Evolutionary conservation across 92 coral and sea anemone species (phyloP).

Genomic region (Heliopora coerulea): DNA sequence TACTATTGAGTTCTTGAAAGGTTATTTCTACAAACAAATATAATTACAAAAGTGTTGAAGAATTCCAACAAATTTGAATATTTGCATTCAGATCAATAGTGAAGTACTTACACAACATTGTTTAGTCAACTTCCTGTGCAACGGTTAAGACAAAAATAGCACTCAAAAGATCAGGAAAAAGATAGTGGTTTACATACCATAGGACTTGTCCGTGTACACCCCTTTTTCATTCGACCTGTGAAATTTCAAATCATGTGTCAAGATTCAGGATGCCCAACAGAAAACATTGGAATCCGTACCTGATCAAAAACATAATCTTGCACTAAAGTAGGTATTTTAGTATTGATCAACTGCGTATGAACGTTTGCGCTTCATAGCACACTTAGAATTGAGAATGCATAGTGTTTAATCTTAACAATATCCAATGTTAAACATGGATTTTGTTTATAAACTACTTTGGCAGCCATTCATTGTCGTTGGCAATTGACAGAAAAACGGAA

Average conservation of each 20-base stretch:
- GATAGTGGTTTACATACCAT: constrained; percentile 11
- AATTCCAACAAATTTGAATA: neutral
- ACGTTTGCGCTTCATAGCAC: too few species aligned
- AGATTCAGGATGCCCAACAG: neutral
- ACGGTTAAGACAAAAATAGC: constrained; percentile 22
- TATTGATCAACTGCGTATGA: too few species aligned
- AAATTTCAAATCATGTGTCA: constrained; percentile 4
- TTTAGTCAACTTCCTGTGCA: constrained; percentile 31
- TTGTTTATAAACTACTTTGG: too few species aligned
- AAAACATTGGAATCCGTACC: too few species aligned
- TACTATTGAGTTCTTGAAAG: neutral
- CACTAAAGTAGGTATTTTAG: too few species aligned
- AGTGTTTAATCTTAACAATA: too few species aligned
- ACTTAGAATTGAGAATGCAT: too few species aligned
- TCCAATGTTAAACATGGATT: too few species aligned
- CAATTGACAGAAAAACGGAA: too few species aligned
- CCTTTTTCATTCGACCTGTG: constrained; percentile 70
- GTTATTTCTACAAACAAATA: neutral
- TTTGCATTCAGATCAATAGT: neutral
- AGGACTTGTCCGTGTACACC: constrained; percentile 68
- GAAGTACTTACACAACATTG: constrained; percentile 5
- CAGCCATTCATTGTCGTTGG: too few species aligned
- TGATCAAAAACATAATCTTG: too few species aligned
- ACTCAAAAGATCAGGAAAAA: constrained; percentile 14
- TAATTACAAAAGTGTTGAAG: neutral